A percentile compares a stretch with the other conserved stretches of the same genome.
phyloP scores from a whole-genome alignment of 1,140 invertebrate species.

The Lanistes nyassanus region DNA sequence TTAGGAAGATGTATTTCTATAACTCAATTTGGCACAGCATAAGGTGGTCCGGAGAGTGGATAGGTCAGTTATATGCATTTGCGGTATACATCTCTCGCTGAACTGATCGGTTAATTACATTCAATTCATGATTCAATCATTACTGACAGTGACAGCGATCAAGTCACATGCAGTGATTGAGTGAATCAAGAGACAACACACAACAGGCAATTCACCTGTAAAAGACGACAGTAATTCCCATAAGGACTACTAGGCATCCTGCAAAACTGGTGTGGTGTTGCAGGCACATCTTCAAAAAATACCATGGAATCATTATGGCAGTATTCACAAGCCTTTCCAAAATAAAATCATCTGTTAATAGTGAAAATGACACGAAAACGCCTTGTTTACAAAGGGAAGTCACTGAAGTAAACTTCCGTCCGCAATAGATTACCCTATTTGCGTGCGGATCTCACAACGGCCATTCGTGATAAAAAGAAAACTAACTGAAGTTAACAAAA shows the following conservation, averaged over 20 bases:
- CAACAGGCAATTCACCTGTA: constrained; percentile 37
- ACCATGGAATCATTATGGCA: constrained; percentile 53
- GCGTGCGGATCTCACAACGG: too few relatives aligned
- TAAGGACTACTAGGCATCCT: constrained; percentile 31
- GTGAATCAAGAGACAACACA: not conserved
- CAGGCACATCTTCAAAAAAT: constrained; percentile 49
- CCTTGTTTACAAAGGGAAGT: too few relatives aligned
- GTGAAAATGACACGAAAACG: too few relatives aligned
- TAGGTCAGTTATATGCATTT: not conserved
- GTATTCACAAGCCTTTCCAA: not conserved
- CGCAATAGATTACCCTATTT: too few relatives aligned
- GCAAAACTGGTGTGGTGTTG: constrained; percentile 54
- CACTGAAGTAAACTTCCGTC: not conserved
- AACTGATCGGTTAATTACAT: not conserved
- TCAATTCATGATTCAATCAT: not conserved
- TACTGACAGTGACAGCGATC: not conserved
- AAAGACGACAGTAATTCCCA: constrained; percentile 43
- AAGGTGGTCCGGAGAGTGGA: not conserved
- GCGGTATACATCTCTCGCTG: not conserved
- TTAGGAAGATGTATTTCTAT: too few relatives aligned
- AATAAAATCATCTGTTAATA: too few relatives aligned
- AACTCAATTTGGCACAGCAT: too few relatives aligned
- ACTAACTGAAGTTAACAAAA: too few relatives aligned
- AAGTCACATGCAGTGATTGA: not conserved
- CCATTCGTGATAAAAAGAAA: too few relatives aligned